phyloP scores from a whole-genome alignment of 2,113 vertebrate species.

The Cranoglanis bouderius region DNA sequence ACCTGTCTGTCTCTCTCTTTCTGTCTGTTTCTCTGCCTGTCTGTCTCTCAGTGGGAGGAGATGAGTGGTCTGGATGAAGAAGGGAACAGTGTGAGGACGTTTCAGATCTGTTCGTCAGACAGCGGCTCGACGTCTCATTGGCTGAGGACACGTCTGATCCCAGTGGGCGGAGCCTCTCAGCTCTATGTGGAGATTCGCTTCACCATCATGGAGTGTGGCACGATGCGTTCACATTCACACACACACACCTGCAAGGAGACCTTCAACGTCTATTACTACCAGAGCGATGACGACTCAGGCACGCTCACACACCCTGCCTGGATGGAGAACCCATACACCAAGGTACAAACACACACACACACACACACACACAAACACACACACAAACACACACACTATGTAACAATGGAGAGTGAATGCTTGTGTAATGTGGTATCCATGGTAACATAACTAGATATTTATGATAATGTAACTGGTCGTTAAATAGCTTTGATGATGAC shows the following conservation, averaged over 20 bases:
- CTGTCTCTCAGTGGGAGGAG: constrained; percentile 80
- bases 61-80: constrained; percentile 80
- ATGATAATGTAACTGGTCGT: too few species aligned
- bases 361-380: constrained; percentile 5
- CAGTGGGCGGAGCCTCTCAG: constrained; percentile 67
- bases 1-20: neutral
- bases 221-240: constrained; percentile 60
- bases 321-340: constrained; percentile 84
- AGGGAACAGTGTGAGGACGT: constrained; percentile 77
- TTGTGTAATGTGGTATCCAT: neutral
- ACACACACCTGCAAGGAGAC: constrained; percentile 80
- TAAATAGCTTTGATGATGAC: neutral
- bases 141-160: constrained; percentile 79
- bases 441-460: too few species aligned
- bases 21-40: neutral
- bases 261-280: constrained; percentile 79
- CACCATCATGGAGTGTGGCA: constrained; percentile 82
- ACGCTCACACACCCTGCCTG: constrained; percentile 71
- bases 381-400: neutral
- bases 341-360: constrained; percentile 58
- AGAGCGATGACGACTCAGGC: constrained; percentile 69
- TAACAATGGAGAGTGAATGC: neutral
- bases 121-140: constrained; percentile 72
- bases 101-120: constrained; percentile 75
- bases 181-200: constrained; percentile 83